Base-by-base conservation (phyloP, 2,113 vertebrate species). In the Arvicanthis niloticus region DNA sequence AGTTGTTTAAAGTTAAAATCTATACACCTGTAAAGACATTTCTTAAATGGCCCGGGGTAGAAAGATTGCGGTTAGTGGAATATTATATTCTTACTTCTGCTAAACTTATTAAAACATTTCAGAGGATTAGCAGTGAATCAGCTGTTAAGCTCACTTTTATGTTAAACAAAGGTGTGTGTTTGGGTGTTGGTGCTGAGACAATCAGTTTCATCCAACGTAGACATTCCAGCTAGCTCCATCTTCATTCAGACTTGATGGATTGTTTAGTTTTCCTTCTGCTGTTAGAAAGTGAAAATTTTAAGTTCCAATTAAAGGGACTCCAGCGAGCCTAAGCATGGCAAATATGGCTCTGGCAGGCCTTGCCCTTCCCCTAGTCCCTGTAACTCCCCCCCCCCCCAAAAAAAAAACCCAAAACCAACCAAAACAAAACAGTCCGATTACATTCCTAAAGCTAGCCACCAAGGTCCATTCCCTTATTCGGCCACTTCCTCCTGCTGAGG, bases 1-100 rank as follows among this genome's bases (percentile, higher is more conserved):
- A 40, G 87, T 93, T 95, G 65, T 82, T 95, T 86, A 67, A 89
- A 91, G 37, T 42, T 89, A 81, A 87, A 67, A 68, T 82, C 19
- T 75, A 40, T 84, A 73, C 88, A 91, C 82, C 72, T 72, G 22
- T 82, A 60, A 91, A 91, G 45, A 89, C 10, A 22, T 1, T 81
- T 91, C 42, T 94, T 84, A 65, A 89, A 17, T 72, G 48, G 3
- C 80, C 3, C 19, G 26, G 5, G 53, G 45, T 91, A 16, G 91
- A 91, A 90, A 87, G 29, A 21, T 58, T 89, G 34, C 73, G 56
- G 1, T 75, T 90, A 62, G 70, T 37, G 19, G 16, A 3, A 80
- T 76, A 94, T 75, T 12, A 42, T 84, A 51, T 58, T 70, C 19
- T 56, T 51, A 67, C 62, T 85, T 92, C 75, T 96, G 65, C 65